These are phyloP conservation scores for Girardia tigrina DNA, from an alignment of 2,888 invertebrate species.

Conservation along the genomic window DNA sequence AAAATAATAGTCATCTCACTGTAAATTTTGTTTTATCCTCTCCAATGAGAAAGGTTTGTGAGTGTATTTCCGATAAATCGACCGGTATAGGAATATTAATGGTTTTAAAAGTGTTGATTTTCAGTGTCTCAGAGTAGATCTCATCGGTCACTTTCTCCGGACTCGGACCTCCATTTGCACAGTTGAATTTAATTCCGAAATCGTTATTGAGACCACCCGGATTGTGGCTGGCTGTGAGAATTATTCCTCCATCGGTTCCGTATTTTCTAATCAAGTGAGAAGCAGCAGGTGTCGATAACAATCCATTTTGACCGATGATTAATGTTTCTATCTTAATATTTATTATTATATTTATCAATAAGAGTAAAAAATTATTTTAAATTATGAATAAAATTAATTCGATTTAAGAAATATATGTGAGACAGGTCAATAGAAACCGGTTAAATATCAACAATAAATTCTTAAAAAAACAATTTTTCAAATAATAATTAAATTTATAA, in stretches of 20 bases:
- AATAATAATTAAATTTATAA: no score
- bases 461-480: no score
- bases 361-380: no score
- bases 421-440: no score
- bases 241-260: conserved; percentile 69
- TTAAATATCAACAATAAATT: no score
- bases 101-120: conserved; percentile 66
- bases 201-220: conserved; percentile 92
- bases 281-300: conserved; percentile 90
- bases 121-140: conserved; percentile 67
- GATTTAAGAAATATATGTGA: no score
- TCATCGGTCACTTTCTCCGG: conserved; percentile 74
- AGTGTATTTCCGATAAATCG: not conserved
- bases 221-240: conserved; percentile 96
- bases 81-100: not conserved
- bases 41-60: not conserved
- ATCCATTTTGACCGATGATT: conserved; percentile 78
- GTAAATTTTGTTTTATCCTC: not conserved
- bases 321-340: conserved; percentile 66
- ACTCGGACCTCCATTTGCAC: conserved; percentile 86
- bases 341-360: no score
- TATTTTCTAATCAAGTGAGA: conserved; percentile 80
- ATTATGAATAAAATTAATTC: no score
- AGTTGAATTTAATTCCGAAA: conserved; percentile 97
- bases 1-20: no score